phyloP scores from a whole-genome alignment of 2,888 invertebrate genomes.

The Hyalella azteca region DNA sequence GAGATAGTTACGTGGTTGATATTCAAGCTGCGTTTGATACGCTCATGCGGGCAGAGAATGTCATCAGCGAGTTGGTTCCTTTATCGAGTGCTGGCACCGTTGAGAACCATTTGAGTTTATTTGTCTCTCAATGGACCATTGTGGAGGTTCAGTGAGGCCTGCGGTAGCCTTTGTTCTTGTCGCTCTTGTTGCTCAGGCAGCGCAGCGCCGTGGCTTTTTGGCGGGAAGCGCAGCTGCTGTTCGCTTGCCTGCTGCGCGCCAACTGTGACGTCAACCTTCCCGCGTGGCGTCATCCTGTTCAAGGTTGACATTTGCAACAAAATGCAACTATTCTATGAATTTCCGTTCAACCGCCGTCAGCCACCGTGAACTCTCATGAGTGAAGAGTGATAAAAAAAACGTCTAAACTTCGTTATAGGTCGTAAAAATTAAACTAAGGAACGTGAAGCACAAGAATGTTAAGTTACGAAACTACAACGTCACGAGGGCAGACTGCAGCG shows the following conservation, averaged over 20 bases:
- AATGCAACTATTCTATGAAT: not conserved
- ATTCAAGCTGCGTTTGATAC: too few species aligned
- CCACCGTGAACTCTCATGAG: too few species aligned
- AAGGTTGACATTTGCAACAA: constrained; percentile 1
- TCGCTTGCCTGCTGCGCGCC: not conserved
- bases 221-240: constrained; percentile 26
- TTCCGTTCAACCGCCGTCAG: not conserved
- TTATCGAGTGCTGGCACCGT: constrained; percentile 4
- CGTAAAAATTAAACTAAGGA: too few species aligned
- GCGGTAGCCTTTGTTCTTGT: constrained; percentile 28
- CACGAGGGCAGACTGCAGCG: constrained; percentile 7
- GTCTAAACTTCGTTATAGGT: too few species aligned
- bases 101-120: constrained; percentile 36
- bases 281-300: constrained; percentile 14
- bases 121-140: constrained; percentile 29
- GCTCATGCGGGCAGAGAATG: not conserved
- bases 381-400: too few species aligned
- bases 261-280: constrained; percentile 16
- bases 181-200: not conserved
- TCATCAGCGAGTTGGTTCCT: not conserved
- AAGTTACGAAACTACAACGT: constrained; percentile 4
- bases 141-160: constrained; percentile 22
- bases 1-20: too few species aligned
- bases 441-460: too few species aligned
- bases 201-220: constrained; percentile 6